Evolutionary conservation across 1,140 invertebrate genomes (phyloP), one percentile per base, ranked within the genome.

Genomic region (Tetragnatha versicolor): DNA sequence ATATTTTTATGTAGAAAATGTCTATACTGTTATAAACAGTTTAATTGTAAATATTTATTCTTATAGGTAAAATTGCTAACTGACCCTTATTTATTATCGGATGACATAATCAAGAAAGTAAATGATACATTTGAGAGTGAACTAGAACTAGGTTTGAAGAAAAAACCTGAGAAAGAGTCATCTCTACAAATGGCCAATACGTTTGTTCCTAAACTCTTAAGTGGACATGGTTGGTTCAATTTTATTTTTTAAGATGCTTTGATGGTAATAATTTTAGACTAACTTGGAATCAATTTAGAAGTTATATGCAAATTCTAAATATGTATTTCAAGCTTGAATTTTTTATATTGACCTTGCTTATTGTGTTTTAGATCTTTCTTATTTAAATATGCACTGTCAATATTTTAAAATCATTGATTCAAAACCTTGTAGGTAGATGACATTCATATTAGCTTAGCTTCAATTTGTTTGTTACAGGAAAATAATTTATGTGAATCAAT

Each of bases 121-220:
- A 84, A 86, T 63, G 69, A 73, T 14, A 55, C 37, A 22, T 80
- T 80, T 70, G 72, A 76, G 61, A 49, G 27, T n/a, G 90, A 91
- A 85, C 88, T 92, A 85, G 86, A 89, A 69, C 84, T 87, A 35
- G 90, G 90, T 3, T 88, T 91, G 65, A 83, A 84, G 27, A 85
- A 86, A 60, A 87, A 90, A 81, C 85, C 88, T 53, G 81, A 85
- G 0, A 83, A 83, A 60, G 72, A 83, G 72, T 90, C 90, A 2
- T 90, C 89, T 12, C 80, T 91, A 17, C 88, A 89, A 73, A 91
- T 91, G 90, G 89, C 90, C 81, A 91, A 91, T 83, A 91, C 91
- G 3, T 91, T 88, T 79, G 87, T 92, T 37, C 87, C 90, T 9
- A 87, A 89, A 82, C 83, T 91, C 29, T 87, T 89, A 20, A 85